Conservation (phyloP, 2,888 invertebrate species). For the Ophion costatus region DNA sequence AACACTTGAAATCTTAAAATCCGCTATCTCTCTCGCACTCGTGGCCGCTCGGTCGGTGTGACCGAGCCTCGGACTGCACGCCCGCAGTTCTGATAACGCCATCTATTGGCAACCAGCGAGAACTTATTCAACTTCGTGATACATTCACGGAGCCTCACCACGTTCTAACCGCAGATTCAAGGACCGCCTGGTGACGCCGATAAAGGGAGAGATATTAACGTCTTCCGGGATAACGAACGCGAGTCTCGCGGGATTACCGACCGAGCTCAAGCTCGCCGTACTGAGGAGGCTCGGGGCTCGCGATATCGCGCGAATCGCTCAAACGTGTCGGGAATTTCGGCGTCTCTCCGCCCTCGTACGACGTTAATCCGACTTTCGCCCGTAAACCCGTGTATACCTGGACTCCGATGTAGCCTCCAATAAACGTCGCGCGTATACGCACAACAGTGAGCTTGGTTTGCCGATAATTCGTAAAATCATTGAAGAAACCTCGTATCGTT, state of each 20-base stretch:
- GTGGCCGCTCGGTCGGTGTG: no score
- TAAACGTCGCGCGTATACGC: background rate
- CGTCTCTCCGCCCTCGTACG: constrained; percentile 65
- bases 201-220: constrained; percentile 85
- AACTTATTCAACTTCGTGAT: no score
- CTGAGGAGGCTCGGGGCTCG: constrained; percentile 71
- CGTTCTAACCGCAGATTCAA: constrained; percentile 83
- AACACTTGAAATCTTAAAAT: no score
- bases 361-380: background rate
- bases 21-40: no score
- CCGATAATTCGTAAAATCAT: background rate
- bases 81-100: no score
- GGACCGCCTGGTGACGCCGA: constrained; percentile 85
- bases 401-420: background rate
- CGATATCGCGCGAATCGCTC: constrained; percentile 70
- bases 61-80: no score
- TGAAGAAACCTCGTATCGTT: background rate
- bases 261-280: constrained; percentile 80
- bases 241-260: constrained; percentile 81
- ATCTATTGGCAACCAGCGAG: no score
- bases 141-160: background rate
- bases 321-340: constrained; percentile 74
- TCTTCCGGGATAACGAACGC: constrained; percentile 80
- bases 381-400: background rate
- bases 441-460: background rate